These are phyloP conservation scores for Pantala flavescens DNA, from an alignment of 1,140 invertebrate genomes.

Conservation along the genomic window DNA sequence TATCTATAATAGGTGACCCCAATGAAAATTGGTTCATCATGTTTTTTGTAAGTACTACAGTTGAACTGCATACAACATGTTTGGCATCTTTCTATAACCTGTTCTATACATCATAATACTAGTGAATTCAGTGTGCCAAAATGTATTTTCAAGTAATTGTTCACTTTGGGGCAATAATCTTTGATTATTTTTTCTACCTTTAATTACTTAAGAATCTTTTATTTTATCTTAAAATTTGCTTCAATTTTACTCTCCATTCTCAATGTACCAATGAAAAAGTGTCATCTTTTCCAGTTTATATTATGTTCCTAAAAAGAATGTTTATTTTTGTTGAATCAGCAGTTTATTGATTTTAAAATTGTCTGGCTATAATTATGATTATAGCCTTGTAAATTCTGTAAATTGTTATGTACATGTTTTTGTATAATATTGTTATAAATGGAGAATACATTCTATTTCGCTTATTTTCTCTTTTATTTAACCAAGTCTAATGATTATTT, in stretches of 20 bases:
- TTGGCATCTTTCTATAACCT: background rate
- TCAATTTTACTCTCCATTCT: background rate
- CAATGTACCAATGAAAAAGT: background rate
- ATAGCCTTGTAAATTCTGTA: background rate
- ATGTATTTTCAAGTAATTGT: background rate
- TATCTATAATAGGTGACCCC: too few relatives aligned
- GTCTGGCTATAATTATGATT: too few relatives aligned
- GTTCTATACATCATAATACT: background rate
- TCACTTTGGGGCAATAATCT: background rate
- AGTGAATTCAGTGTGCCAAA: background rate
- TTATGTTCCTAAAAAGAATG: background rate
- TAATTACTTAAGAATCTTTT: too few relatives aligned
- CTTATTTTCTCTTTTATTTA: background rate
- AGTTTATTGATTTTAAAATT: too few relatives aligned
- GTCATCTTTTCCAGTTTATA: background rate
- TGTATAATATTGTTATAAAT: slow-evolving; percentile 1
- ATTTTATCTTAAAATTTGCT: too few relatives aligned
- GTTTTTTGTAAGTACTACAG: too few relatives aligned
- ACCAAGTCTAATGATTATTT: too few relatives aligned
- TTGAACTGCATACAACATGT: too few relatives aligned
- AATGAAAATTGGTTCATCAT: too few relatives aligned
- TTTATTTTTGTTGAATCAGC: background rate
- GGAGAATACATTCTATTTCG: background rate
- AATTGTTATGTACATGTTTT: background rate
- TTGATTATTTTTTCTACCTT: too few relatives aligned